A percentile compares a stretch with the other conserved stretches of the same genome.
Evolutionary conservation across 2,888 invertebrate species (phyloP).

Genomic region (Pristionchus entomophagus): DNA sequence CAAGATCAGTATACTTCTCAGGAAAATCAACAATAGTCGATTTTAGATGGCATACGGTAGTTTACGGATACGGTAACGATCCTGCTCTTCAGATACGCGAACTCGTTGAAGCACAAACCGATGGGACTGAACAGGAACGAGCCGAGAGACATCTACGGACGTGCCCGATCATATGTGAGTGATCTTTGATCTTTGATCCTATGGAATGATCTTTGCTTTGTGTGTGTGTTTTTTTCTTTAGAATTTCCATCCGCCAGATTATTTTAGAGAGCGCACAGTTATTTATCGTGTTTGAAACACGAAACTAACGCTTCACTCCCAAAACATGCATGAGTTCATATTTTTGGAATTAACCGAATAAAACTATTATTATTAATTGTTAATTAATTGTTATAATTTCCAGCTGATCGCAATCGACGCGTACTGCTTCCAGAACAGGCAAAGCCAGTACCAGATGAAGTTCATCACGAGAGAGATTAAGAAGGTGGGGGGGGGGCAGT

Average conservation of each 20-base stretch:
- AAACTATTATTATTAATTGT: not conserved
- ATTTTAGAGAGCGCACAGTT: no score
- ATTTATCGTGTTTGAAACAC: no score
- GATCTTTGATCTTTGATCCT: slow-evolving; percentile 1
- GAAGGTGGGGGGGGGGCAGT: slow-evolving; percentile 26
- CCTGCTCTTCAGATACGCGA: not conserved
- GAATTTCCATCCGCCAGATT: not conserved
- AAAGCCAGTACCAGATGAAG: not conserved
- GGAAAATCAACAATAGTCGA: no score
- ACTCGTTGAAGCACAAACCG: not conserved
- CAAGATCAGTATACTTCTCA: no score
- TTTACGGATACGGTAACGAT: not conserved
- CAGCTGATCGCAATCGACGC: slow-evolving; percentile 45
- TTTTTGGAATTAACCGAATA: no score
- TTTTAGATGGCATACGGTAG: no score
- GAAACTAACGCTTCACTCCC: no score
- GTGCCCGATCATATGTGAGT: slow-evolving; percentile 39
- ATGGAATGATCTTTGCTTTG: not conserved
- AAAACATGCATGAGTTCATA: no score
- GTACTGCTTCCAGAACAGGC: not conserved
- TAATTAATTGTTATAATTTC: not conserved
- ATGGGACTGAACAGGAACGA: not conserved
- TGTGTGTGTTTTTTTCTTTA: not conserved
- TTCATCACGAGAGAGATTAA: not conserved
- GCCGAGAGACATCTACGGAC: slow-evolving; percentile 21